These are phyloP conservation scores for Melanitta fusca DNA, from an alignment of 2,797 vertebrate genomes.

Conservation along the genomic window DNA sequence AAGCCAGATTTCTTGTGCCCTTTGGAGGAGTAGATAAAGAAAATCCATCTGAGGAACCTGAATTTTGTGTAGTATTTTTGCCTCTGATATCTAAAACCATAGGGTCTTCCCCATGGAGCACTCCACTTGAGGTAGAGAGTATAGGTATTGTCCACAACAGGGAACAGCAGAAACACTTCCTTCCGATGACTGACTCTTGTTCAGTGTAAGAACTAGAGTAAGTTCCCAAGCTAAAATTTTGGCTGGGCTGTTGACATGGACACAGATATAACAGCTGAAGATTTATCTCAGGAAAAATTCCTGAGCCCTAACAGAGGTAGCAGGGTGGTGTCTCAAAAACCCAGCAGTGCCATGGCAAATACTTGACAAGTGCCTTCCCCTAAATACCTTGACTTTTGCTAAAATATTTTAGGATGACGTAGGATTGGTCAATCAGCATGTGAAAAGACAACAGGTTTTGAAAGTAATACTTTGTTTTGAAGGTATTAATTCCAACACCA, in stretches of 20 bases:
- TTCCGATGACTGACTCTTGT: not conserved
- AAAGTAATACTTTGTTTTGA: not conserved
- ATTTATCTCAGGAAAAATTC: conserved; percentile 15
- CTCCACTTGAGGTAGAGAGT: not conserved
- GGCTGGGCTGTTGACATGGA: not conserved
- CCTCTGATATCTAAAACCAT: not conserved
- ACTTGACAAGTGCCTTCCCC: not conserved
- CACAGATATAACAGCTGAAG: not conserved
- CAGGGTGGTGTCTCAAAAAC: not conserved
- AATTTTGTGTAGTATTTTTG: not conserved
- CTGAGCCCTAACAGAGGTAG: not conserved
- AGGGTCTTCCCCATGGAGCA: no score
- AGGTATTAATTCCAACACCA: not conserved
- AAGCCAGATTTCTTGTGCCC: not conserved
- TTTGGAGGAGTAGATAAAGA: not conserved
- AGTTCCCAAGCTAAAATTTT: not conserved
- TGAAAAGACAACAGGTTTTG: not conserved
- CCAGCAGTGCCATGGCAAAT: not conserved
- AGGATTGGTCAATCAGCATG: not conserved
- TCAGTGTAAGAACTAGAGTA: not conserved
- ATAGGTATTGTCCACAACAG: not conserved
- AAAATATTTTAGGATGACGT: not conserved
- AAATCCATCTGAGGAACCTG: not conserved
- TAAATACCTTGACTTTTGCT: not conserved
- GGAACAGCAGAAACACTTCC: not conserved